These are phyloP conservation scores for Sphecodes monilicornis DNA, from an alignment of 2,888 invertebrate species.

Conservation along the genomic window DNA sequence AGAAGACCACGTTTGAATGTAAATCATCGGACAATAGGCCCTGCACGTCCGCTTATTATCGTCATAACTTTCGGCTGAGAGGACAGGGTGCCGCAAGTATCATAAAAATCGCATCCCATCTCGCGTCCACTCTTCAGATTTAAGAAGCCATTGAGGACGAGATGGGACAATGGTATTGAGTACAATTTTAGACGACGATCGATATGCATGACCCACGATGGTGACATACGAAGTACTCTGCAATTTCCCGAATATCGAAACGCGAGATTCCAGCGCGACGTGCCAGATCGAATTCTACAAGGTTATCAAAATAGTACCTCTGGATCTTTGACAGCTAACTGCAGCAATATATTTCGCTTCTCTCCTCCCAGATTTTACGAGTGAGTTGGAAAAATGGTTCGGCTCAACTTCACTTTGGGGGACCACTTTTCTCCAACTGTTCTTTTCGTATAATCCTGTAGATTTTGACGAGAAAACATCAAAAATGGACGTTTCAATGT, in stretches of 20 bases:
- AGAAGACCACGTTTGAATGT: slow-evolving; percentile 45
- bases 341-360: too few relatives aligned
- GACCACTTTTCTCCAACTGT: too few relatives aligned
- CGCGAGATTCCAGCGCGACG: background rate
- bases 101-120: slow-evolving; percentile 48
- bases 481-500: too few relatives aligned
- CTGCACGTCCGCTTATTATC: slow-evolving; percentile 42
- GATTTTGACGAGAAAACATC: too few relatives aligned
- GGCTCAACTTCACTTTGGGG: too few relatives aligned
- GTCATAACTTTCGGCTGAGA: slow-evolving; percentile 15
- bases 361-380: too few relatives aligned
- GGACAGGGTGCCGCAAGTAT: slow-evolving; percentile 34
- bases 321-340: too few relatives aligned
- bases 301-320: background rate
- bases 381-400: too few relatives aligned
- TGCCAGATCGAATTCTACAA: background rate
- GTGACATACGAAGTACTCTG: background rate
- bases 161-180: slow-evolving; percentile 47
- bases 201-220: slow-evolving; percentile 38
- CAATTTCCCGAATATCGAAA: background rate
- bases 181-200: slow-evolving; percentile 46
- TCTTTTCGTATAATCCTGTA: too few relatives aligned
- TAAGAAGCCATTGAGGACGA: slow-evolving; percentile 54
- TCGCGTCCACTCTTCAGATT: slow-evolving; percentile 40
- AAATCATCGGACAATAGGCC: slow-evolving; percentile 42